Conservation (phyloP, 2,797 vertebrate species). For the Chaetodon trifasciatus region DNA sequence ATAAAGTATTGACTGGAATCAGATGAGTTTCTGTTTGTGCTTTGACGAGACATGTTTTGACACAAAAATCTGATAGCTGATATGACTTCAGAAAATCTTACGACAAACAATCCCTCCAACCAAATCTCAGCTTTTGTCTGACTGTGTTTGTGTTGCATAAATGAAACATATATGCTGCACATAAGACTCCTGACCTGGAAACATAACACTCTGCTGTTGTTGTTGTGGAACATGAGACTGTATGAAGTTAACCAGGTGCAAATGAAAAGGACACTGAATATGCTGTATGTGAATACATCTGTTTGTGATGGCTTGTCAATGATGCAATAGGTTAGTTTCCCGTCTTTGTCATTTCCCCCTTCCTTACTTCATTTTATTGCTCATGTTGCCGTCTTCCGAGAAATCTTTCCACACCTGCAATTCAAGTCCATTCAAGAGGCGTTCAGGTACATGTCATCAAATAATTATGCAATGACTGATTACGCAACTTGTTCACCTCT, state of each 20-base stretch:
- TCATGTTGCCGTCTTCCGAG: constrained; percentile 15
- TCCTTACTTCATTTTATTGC: background rate
- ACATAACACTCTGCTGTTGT: constrained; percentile 31
- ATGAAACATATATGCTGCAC: constrained; percentile 32
- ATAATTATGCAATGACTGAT: background rate
- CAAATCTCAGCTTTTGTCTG: constrained; percentile 24
- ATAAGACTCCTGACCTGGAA: constrained; percentile 36
- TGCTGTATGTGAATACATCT: background rate
- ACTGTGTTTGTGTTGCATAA: constrained; percentile 43
- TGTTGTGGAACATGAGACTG: constrained; percentile 14
- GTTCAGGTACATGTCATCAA: background rate
- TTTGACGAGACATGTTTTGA: constrained; percentile 30
- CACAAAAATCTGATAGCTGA: constrained; percentile 5
- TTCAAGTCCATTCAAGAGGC: constrained; percentile 14
- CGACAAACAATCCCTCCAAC: background rate
- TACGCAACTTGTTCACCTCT: background rate
- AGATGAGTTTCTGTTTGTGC: constrained; percentile 13
- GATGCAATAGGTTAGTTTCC: constrained; percentile 14
- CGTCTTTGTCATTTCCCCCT: background rate
- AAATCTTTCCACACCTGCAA: constrained; percentile 17
- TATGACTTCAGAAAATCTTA: constrained; percentile 10
- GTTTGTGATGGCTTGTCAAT: background rate
- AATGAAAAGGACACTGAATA: background rate
- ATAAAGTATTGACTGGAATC: background rate
- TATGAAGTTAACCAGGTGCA: constrained; percentile 7